Base-by-base conservation (phyloP, 2,888 invertebrate species). In the Drosophila helvetica region DNA sequence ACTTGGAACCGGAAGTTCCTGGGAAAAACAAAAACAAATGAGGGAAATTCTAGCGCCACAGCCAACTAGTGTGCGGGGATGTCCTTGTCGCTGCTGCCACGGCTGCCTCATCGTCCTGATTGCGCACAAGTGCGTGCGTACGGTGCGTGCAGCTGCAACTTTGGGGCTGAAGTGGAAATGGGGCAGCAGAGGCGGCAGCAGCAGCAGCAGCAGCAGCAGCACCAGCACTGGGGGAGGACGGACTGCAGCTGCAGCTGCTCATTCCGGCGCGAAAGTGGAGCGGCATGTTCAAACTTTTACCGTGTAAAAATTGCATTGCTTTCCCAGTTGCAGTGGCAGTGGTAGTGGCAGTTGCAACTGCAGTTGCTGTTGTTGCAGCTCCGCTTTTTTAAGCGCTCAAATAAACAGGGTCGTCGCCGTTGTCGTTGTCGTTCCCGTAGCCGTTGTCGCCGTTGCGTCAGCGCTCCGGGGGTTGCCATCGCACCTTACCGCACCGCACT, bases 231-330 rank as follows among this genome's bases (percentile, higher is more conserved):
- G 30, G 12, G 18, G 30, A 17, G 56, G 19, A 51, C 46, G 67
- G 33, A 54, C 55, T 57, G 59, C 59, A 62, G 65, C 75, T 66
- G 51, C 62, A 27, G 67, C 61, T 74, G 80, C 78, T 86, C 79
- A 88, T 86, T 79, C 77, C 84, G 86, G 79, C 64, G 79, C 78
- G 86, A 83, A 89, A 86, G 70, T 89, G 77, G 88, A 87, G 71
- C 88, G 81, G 77, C 81, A 74, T 86, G 88, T 86, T 78, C 86
- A 84, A 86, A 88, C 78, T 86, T 89, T 89, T 83, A 50, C 69
- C 75, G 76, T 83, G 79, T 85, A 89, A 75, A 86, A 86, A 87
- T 80, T 74, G 84, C 76, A 82, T 87, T 87, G 77, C 59, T 60
- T 60, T 60, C 59, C 59, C 63, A 27, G 63, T 57, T 74, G 79